These are phyloP conservation scores for Marmota flaviventris DNA, from an alignment of 2,113 vertebrate genomes.

Conservation along the genomic window DNA sequence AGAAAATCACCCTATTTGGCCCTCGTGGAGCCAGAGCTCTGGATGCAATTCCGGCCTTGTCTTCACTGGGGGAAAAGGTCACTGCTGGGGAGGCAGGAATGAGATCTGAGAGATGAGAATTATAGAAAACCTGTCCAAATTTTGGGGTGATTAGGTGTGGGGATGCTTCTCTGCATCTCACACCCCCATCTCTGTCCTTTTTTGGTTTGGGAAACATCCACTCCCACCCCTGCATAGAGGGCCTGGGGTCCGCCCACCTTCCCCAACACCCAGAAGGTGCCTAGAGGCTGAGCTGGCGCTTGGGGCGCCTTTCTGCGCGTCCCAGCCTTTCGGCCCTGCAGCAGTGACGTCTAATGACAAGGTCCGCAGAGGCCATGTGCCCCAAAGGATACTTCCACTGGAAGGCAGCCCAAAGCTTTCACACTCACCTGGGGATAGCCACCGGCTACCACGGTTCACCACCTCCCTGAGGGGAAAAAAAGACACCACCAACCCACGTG, in stretches of 20 bases:
- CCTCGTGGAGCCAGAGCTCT: accelerated
- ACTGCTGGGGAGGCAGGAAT: not conserved
- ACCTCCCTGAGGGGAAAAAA: not conserved
- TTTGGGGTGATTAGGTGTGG: accelerated
- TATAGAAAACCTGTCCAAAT: not conserved
- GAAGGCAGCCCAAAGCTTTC: not conserved
- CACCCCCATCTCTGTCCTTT: not conserved
- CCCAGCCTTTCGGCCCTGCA: not conserved
- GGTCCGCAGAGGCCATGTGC: not conserved
- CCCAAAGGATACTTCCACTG: not conserved
- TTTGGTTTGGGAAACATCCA: not conserved
- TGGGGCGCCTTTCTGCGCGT: accelerated
- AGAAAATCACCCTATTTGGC: not conserved
- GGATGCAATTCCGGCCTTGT: not conserved
- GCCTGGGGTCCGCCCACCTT: not conserved
- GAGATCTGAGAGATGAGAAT: accelerated
- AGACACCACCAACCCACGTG: not conserved
- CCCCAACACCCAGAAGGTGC: accelerated
- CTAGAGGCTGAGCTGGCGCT: accelerated
- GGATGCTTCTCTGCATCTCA: not conserved
- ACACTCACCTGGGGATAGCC: constrained; percentile 21
- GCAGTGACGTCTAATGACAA: not conserved
- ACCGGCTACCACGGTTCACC: not conserved
- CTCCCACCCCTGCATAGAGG: accelerated
- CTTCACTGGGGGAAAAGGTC: not conserved